These are phyloP conservation scores for Neodiprion fabricii DNA, from an alignment of 1,140 invertebrate species.

Conservation along the genomic window DNA sequence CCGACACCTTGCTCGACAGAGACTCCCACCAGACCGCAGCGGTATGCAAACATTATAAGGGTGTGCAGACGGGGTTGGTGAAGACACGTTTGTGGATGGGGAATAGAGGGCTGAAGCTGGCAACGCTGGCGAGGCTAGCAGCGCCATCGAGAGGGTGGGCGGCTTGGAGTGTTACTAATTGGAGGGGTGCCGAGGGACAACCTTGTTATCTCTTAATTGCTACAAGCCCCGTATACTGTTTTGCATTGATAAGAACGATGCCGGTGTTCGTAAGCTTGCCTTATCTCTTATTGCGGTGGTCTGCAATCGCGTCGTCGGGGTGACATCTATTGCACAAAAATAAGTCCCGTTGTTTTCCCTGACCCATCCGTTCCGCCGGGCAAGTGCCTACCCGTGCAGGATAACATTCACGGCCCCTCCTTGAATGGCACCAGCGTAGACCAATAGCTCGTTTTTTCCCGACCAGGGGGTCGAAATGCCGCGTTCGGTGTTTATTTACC, in stretches of 20 bases:
- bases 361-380: no score
- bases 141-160: neutral
- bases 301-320: neutral
- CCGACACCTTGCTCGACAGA: slow-evolving; percentile 2
- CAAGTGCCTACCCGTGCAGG: no score
- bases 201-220: slow-evolving; percentile 64
- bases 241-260: slow-evolving; percentile 59
- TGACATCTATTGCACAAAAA: neutral
- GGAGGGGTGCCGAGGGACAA: slow-evolving; percentile 57
- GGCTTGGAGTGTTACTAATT: slow-evolving; percentile 58
- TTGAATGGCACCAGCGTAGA: no score
- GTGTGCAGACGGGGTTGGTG: neutral
- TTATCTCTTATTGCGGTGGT: neutral
- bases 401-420: no score
- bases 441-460: no score
- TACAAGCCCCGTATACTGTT: slow-evolving; percentile 56
- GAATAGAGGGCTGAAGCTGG: neutral
- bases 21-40: slow-evolving; percentile 11
- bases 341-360: no score
- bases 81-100: neutral
- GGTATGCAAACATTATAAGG: slow-evolving; percentile 25
- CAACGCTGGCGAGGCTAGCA: slow-evolving; percentile 3
- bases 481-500: neutral
- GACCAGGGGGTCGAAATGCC: neutral
- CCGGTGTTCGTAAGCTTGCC: neutral